Evolutionary conservation across 2,797 vertebrate genomes (phyloP), one percentile per base, ranked within the genome.

Genomic region (Spinibarbus caldwelli): DNA sequence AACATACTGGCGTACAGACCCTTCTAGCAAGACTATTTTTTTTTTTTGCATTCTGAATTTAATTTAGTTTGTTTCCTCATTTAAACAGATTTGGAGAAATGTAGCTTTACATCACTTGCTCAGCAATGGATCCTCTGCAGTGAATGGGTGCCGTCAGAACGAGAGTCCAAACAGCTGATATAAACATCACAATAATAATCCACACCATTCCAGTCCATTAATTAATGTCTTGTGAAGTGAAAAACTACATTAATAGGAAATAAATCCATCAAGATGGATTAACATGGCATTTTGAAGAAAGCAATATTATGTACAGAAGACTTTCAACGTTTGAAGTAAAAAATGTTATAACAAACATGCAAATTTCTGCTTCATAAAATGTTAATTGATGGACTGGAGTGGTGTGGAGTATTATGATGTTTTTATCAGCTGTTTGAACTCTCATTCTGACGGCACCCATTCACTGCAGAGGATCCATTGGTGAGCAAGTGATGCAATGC

Each of bases 21-120:
- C 5, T 45, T 26, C 14, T 36, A 21, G 17, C 6, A 36, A 67
- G 2, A 10, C 15, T 6, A 19, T 29, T 19, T 68, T 47, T 47
- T 29, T 29, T 19, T 68, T 47, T 47, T 29, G n/a, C 2, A 47
- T 19, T 47, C n/a, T 72, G 15, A 47, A 59, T 26, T 26, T 26
- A 59, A 59, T 26, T n/a, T 10, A n/a, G 23, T 57, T 57, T n/a
- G 9, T 57, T 57, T 11, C 54, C n/a, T 57, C 54, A 9, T 57
- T n/a, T 23, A 23, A 57, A 57, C 52, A 57, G 52, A 57, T 57
- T 57, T 10, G 0, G 49, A 54, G 6, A 54, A 23, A 54, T 54
- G 7, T 23, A 1, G 8, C 52, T 9, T 54, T 23, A 0, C 4
- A 11, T n/a, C 23, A 5, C n/a, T n/a, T 12, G 0, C 10, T 26